Base-by-base conservation (phyloP, 1,140 invertebrate genomes). In the Neuroterus valhalla region DNA sequence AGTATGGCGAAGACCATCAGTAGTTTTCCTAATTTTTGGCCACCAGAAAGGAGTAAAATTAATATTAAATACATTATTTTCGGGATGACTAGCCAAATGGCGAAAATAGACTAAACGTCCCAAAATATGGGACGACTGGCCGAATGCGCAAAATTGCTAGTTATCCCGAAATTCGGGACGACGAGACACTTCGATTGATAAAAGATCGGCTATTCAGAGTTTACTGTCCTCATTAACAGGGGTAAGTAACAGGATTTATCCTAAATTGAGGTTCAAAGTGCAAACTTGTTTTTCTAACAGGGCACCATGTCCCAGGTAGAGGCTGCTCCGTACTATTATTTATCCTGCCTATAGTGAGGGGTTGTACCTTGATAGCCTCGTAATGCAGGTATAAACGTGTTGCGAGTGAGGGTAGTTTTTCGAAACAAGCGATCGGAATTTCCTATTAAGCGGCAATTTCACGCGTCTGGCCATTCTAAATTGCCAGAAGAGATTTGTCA, bases 251-350 rank as follows among this genome's bases (percentile, higher is more conserved):
- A 86, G 83, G 82, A 86, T 88, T 85, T 85, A 81, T 82, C 80
- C 79, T 76, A 82, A 85, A 81, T 87, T 78, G 83, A 87, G 83
- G 83, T 87, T 87, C 86, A 87, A 87, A 87, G 85, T 81, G 78
- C 78, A 48, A 75, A 78, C 83, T 82, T 84, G 82, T 79, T 84
- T 87, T 84, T 79, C 71, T 78, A 85, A 45, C 82, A 88, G 85
- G 87, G 75, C 67, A 80, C 14, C 79, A 88, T 75, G 62, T 15
- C 1, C 3, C 2, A 3, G 44, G 4, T 48, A n/a, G 75, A 75
- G 68, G 43, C 44, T 15, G 23, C 19, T 42, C 26, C 12, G 10
- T 52, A 15, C 50, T 68, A 70, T 69, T 71, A 66, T 73, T 73
- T 73, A 73, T 73, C 42, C 46, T 42, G 10, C 31, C 6, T 23